Evolutionary conservation across 2,113 vertebrate genomes (phyloP), one percentile per base, ranked within the genome.

Genomic region (Etheostoma spectabile): DNA sequence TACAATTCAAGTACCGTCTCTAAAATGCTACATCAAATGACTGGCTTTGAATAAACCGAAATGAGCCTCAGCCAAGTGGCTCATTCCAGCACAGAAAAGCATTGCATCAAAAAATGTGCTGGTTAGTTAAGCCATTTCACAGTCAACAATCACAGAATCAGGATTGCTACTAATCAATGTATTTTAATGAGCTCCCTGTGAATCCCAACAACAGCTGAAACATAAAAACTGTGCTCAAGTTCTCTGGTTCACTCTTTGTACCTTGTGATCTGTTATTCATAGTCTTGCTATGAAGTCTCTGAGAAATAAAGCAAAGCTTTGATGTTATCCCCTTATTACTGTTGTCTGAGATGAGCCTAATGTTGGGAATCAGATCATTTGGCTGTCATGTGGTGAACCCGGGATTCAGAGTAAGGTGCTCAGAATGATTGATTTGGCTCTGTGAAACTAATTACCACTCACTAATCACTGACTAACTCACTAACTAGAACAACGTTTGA

Each of bases 221-320:
- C 84, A 89, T 90, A 16, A 27, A 91, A 92, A 93, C 92, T 88
- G 85, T 60, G 78, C 89, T 84, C 74, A 83, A 87, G 83, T 90
- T 93, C 85, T 89, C 71, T 77, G 71, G 84, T 92, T 89, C 85
- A 83, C 68, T 85, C 90, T 89, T 87, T 92, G 88, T 91, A 89
- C 89, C 87, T 90, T 91, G 79, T 93, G 89, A 92, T 94, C 84
- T 88, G 92, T 92, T 93, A 92, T 92, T 94, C 92, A 90, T 75
- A 80, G 86, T 84, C 77, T 79, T 60, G 77, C 91, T 90, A 83
- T 86, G 88, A 90, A 84, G 89, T 85, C 89, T 89, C 69, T 2
- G 33, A 84, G 86, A 90, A 89, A 91, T 87, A 87, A 90, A 90
- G 80, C 57, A 74, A 27, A 52, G 80, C 87, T 93, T 92, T 93